Percentiles rank a stretch among this genome's conserved stretches.
Conservation (phyloP, 2,888 invertebrate genomes). For the Stegophylla sp. region DNA sequence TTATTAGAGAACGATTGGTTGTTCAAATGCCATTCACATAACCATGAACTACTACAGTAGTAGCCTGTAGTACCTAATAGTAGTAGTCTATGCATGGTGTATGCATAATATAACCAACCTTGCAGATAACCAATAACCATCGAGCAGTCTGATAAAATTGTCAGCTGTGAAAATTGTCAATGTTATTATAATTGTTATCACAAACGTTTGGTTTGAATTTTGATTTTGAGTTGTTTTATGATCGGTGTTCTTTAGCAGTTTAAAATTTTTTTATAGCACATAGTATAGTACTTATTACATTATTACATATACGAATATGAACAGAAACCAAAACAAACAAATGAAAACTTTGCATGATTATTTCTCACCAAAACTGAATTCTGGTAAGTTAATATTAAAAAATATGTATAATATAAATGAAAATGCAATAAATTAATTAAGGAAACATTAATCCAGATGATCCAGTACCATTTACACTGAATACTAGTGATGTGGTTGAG, state of each 20-base stretch:
- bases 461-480: no score
- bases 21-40: no score
- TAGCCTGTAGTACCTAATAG: no score
- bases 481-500: no score
- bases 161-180: not conserved
- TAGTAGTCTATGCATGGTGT: no score
- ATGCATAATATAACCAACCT: no score
- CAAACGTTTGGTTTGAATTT: not conserved
- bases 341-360: not conserved
- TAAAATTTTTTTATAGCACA: not conserved
- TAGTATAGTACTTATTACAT: not conserved
- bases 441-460: no score
- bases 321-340: constrained; percentile 1
- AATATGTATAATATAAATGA: no score
- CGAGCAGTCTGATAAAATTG: not conserved
- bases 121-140: not conserved
- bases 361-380: not conserved
- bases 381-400: not conserved
- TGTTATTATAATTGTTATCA: constrained; percentile 11
- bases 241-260: constrained; percentile 1
- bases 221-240: constrained; percentile 1
- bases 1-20: no score
- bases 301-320: not conserved
- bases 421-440: no score
- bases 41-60: no score